Evolutionary conservation across 1,140 invertebrate genomes (phyloP).

Genomic region (Daktulosphaira vitifoliae): DNA sequence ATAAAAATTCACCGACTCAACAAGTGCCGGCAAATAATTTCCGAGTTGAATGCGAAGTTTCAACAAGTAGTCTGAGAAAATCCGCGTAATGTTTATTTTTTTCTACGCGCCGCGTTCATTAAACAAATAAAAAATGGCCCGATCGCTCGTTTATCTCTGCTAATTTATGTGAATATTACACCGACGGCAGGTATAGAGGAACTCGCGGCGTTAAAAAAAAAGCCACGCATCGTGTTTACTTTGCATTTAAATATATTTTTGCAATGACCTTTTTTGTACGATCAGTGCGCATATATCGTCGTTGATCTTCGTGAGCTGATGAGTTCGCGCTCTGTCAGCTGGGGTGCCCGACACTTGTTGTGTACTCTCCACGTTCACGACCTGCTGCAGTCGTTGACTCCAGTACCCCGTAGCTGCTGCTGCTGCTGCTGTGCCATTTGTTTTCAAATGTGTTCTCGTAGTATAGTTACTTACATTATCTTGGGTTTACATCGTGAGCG

Average conservation of each 20-base stretch:
- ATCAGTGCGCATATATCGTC: too few species aligned
- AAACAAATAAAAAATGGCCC: too few species aligned
- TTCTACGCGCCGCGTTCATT: too few species aligned
- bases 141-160: too few species aligned
- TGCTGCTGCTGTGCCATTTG: neutral
- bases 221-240: neutral
- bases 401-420: neutral
- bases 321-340: neutral
- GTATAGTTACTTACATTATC: neutral
- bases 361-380: neutral
- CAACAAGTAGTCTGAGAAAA: too few species aligned
- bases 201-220: neutral
- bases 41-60: too few species aligned
- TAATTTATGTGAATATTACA: too few species aligned
- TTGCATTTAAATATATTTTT: neutral
- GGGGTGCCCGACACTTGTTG: neutral
- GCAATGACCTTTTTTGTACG: neutral
- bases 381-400: neutral
- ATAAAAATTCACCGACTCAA: too few species aligned
- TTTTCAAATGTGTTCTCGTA: neutral
- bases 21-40: too few species aligned
- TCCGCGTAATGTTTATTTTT: too few species aligned
- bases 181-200: neutral
- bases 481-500: neutral
- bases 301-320: conserved; percentile 14